These are phyloP conservation scores for Phaethon lepturus DNA, from an alignment of 2,113 vertebrate species.

Conservation along the genomic window DNA sequence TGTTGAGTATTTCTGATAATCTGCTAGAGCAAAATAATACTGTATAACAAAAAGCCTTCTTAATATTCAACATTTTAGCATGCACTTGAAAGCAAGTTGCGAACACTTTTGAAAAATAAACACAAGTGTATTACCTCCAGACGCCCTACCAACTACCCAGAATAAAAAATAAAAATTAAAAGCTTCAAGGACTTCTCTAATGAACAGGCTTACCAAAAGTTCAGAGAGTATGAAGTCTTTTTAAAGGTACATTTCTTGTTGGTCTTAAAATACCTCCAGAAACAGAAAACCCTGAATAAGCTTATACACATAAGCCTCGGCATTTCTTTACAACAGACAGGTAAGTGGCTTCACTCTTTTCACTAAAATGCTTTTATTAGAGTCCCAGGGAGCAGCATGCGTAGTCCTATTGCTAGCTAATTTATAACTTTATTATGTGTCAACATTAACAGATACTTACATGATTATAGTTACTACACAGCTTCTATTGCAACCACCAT, in stretches of 20 bases:
- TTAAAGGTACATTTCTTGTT: not conserved
- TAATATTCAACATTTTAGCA: not conserved
- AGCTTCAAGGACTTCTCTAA: not conserved
- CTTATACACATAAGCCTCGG: not conserved
- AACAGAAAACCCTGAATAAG: not conserved
- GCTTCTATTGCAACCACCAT: not conserved
- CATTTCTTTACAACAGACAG: not conserved
- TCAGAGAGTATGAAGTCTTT: not conserved
- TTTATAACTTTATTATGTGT: accelerated
- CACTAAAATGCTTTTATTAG: not conserved
- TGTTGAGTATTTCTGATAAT: not conserved
- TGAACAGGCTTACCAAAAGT: not conserved
- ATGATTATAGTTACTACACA: not conserved
- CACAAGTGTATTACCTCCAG: not conserved
- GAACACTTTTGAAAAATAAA: not conserved
- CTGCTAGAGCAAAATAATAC: not conserved
- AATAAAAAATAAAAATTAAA: not conserved
- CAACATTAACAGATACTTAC: not conserved
- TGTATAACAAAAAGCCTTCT: not conserved
- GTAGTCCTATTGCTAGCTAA: not conserved
- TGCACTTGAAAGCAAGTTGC: not conserved
- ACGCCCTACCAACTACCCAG: not conserved
- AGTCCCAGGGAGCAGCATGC: not conserved
- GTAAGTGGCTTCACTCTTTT: not conserved
- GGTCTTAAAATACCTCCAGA: not conserved